Evolutionary conservation across 2,888 invertebrate species (phyloP).

Genomic region (Allolobophora icterica): DNA sequence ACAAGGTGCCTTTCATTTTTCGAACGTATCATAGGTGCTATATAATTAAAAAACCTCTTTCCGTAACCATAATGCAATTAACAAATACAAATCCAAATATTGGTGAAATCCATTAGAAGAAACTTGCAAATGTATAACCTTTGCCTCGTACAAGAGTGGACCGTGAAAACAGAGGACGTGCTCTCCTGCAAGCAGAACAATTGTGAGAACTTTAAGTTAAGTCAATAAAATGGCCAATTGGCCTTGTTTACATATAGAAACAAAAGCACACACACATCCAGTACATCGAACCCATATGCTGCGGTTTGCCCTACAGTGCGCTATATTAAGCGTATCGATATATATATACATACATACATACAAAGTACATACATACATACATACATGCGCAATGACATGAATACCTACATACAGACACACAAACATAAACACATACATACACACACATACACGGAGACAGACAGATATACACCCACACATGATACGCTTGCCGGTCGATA

Average conservation of each 20-base stretch:
- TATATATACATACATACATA: too few relatives aligned
- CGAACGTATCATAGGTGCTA: neutral
- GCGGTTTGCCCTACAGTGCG: too few relatives aligned
- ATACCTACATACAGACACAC: neutral
- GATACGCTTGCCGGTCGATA: conserved; percentile 8
- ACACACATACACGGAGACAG: too few relatives aligned
- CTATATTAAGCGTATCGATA: too few relatives aligned
- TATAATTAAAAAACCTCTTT: neutral
- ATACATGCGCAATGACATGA: too few relatives aligned
- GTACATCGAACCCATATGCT: too few relatives aligned
- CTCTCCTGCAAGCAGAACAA: conserved; percentile 62
- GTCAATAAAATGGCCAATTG: neutral
- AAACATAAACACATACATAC: too few relatives aligned
- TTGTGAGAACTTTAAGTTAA: neutral
- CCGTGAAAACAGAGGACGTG: conserved; percentile 91
- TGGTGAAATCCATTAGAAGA: neutral
- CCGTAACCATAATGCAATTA: neutral
- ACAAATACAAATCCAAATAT: neutral
- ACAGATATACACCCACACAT: too few relatives aligned
- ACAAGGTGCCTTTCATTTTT: neutral
- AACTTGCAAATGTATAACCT: conserved; percentile 35
- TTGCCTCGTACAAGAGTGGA: conserved; percentile 90
- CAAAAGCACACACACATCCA: too few relatives aligned
- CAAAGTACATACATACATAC: too few relatives aligned
- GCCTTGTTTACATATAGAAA: neutral